Percentiles rank a stretch among this genome's conserved stretches.
These are phyloP conservation scores for Tympanuchus pallidicinctus DNA, from an alignment of 2,113 vertebrate species.

Conservation along the genomic window DNA sequence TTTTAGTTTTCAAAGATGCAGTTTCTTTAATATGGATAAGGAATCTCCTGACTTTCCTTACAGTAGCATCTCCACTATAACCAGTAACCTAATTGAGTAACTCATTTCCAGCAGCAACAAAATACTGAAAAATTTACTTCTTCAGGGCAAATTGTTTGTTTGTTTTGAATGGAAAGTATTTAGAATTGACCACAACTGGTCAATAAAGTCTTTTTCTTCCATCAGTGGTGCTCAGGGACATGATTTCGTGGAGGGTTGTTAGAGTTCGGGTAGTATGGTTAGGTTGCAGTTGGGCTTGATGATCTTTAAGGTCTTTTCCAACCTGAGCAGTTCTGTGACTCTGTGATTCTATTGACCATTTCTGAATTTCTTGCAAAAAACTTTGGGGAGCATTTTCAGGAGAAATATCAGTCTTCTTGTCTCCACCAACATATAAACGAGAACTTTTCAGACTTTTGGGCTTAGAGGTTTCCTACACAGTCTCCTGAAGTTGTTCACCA, in stretches of 20 bases:
- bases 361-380: background rate
- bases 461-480: background rate
- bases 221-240: background rate
- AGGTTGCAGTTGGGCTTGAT: no score
- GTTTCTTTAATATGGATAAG: background rate
- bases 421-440: background rate
- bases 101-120: background rate
- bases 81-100: background rate
- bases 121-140: background rate
- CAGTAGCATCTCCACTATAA: background rate
- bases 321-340: no score
- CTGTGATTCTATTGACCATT: background rate
- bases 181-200: background rate
- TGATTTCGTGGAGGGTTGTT: no score
- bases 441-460: background rate
- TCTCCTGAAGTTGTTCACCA: background rate
- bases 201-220: background rate
- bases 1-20: background rate
- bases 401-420: background rate
- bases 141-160: background rate
- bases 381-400: background rate
- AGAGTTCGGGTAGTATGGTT: no score
- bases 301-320: no score
- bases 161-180: background rate
- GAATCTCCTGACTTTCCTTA: background rate